Percentiles rank a stretch among this genome's conserved stretches.
Evolutionary conservation across 2,113 vertebrate genomes (phyloP).

Genomic region (Notarius lentiginosus): DNA sequence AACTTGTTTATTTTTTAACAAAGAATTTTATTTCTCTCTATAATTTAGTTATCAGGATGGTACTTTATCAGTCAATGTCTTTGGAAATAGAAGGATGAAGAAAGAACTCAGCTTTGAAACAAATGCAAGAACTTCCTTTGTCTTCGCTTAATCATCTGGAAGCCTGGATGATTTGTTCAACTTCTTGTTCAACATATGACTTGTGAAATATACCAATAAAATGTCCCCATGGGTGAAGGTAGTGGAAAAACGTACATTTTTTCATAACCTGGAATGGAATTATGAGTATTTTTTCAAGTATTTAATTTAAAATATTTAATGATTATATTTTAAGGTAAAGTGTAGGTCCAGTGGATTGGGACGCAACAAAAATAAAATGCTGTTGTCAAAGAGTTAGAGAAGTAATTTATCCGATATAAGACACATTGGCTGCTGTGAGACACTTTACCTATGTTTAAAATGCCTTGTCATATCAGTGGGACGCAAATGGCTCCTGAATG

Average conservation of each 20-base stretch:
- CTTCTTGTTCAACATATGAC: not conserved
- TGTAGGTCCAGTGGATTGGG: not conserved
- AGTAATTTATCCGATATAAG: not conserved
- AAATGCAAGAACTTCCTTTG: too few species aligned
- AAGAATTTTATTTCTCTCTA: not conserved
- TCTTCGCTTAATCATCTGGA: not conserved
- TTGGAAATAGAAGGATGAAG: not conserved
- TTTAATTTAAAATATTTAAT: not conserved
- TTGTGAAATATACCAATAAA: not conserved
- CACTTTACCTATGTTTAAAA: not conserved
- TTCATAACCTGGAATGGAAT: not conserved
- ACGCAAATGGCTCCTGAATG: not conserved
- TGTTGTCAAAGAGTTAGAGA: not conserved
- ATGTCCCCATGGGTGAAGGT: not conserved
- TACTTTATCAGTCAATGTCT: not conserved
- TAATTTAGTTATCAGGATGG: not conserved
- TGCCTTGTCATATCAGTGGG: not conserved
- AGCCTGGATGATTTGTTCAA: not conserved
- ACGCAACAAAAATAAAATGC: not conserved
- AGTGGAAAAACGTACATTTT: not conserved
- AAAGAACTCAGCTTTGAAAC: not conserved
- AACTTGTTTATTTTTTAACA: not conserved
- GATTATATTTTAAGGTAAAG: not conserved
- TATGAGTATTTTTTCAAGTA: not conserved
- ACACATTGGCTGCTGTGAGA: not conserved